These are phyloP conservation scores for Euborellia annulipes DNA, from an alignment of 1,140 invertebrate genomes.

Conservation along the genomic window DNA sequence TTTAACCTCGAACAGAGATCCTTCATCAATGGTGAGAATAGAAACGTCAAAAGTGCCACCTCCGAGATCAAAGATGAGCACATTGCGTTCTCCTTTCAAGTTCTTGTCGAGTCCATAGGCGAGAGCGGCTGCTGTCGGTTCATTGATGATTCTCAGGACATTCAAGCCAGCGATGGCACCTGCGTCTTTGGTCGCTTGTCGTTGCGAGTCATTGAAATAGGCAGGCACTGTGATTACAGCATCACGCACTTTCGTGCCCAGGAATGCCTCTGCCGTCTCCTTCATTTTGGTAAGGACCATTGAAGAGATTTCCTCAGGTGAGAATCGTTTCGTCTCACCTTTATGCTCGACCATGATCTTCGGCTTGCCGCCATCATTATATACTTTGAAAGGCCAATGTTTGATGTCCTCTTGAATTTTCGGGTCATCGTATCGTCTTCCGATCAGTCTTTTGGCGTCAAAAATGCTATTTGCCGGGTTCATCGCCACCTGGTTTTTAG, in stretches of 20 bases:
- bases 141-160: constrained; percentile 67
- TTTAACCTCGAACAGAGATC: constrained; percentile 61
- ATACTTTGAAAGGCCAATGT: constrained; percentile 64
- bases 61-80: constrained; percentile 58
- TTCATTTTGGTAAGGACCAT: constrained; percentile 74
- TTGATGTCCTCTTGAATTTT: constrained; percentile 61
- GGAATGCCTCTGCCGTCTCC: constrained; percentile 41
- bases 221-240: constrained; percentile 51
- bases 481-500: constrained; percentile 59
- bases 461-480: constrained; percentile 75
- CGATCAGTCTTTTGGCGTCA: constrained; percentile 46
- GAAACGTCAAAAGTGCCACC: constrained; percentile 76
- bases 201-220: constrained; percentile 53
- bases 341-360: constrained; percentile 64
- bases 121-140: constrained; percentile 61
- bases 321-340: constrained; percentile 54
- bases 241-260: constrained; percentile 34
- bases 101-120: constrained; percentile 76
- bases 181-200: constrained; percentile 58
- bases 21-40: constrained; percentile 71
- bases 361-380: constrained; percentile 51
- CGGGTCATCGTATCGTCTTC: constrained; percentile 55
- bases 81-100: constrained; percentile 55
- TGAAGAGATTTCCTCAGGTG: constrained; percentile 72
- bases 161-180: constrained; percentile 59